Base-by-base conservation (phyloP, 2,113 vertebrate genomes). In the Peromyscus maniculatus region DNA sequence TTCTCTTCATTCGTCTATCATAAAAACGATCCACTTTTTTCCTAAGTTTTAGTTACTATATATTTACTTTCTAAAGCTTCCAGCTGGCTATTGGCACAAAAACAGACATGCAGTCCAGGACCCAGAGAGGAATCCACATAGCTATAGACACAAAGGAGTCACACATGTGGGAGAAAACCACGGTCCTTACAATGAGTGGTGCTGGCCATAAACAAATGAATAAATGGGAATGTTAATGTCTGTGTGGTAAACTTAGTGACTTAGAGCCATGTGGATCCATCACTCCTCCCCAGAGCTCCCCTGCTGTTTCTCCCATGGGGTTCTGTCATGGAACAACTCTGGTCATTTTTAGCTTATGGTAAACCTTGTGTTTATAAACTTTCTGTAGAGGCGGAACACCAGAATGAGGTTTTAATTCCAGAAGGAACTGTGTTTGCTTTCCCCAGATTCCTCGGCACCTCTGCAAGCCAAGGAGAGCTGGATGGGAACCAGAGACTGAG, bases 301-400 rank as follows among this genome's bases (percentile, higher is more conserved):
- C 92, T 62, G 31, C 4, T 17, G 49, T 92, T 96, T 64, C 22
- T 90, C 67, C 93, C 22, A 31, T 19, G 24, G 62, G 59, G 36
- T 66, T 77, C 91, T 59, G 2, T 95, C 57, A 79, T 67, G 10
- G 22, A 84, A 24, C 57, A 64, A 17, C n/a, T 72, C 59, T 86
- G 59, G 43, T 89, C 91, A 91, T 64, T 95, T 97, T 96, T 93
- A 75, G 88, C 79, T 78, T 90, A 13, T 72, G 64, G 39, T 55
- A 26, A 46, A 93, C 33, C 72, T 91, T 1, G 0, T 80, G 26
- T 78, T 69, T 80, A 39, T 33, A 52, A 67, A 52, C 28, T 7
- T 69, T 96, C 75, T 87, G 21, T 52, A 79, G 92, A 83, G 91
- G 78, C 62, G 78, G 87, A 90, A 31, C 28, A 22, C 62, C 67